phyloP scores from a whole-genome alignment of 2,113 vertebrate genomes.

The Vidua chalybeata region DNA sequence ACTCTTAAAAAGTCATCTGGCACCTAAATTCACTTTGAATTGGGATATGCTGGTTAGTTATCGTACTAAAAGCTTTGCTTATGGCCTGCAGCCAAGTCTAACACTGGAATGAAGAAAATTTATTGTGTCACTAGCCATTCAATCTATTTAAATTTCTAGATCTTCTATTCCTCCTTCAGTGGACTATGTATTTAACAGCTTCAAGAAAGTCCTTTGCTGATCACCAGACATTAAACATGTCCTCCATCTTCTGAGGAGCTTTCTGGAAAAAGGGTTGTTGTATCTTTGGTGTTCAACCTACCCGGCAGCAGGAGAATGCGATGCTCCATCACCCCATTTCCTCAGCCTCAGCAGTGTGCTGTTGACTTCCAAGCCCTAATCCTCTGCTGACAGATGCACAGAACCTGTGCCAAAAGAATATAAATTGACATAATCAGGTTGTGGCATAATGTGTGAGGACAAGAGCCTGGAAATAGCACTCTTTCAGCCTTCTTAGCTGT shows the following conservation, averaged over 20 bases:
- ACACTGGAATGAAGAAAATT: background rate
- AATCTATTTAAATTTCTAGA: background rate
- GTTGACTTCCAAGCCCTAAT: background rate
- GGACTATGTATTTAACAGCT: background rate
- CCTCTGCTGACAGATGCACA: background rate
- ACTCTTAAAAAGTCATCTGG: background rate
- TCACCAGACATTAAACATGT: background rate
- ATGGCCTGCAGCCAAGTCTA: background rate
- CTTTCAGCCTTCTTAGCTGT: background rate
- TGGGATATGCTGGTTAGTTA: background rate
- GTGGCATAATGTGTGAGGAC: background rate
- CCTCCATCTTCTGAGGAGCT: background rate
- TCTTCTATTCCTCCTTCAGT: background rate
- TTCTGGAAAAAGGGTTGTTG: background rate
- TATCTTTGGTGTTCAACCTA: background rate
- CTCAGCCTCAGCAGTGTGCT: background rate
- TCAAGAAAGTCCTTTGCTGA: background rate
- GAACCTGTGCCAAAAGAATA: background rate
- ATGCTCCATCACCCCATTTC: background rate
- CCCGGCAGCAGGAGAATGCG: background rate
- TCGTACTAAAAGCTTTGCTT: background rate
- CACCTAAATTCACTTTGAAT: background rate
- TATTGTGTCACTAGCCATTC: background rate
- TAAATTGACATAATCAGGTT: background rate
- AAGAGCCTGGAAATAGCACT: background rate